Evolutionary conservation across 1,140 invertebrate species (phyloP), one percentile per base, ranked within the genome.

Genomic region (Episyrphus balteatus): DNA sequence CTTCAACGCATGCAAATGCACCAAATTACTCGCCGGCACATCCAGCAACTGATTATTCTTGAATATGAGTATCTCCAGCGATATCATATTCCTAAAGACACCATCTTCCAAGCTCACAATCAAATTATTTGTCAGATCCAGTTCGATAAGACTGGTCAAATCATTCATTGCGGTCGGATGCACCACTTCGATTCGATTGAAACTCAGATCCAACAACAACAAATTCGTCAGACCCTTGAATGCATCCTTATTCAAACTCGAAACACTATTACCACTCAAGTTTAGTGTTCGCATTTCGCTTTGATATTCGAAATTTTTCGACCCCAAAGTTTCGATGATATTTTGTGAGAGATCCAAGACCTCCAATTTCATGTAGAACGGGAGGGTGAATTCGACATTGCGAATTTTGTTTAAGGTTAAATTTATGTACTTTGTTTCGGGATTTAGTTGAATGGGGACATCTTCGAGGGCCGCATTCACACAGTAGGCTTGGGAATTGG

Each of bases 361-460:
- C 55, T 80, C 76, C 21, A 92, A 72, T 52, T 83, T 81, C n/a
- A 81, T 78, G 69, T 91, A 89, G 66, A 89, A 84, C 13, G 73
- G 74, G 53, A 89, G 77, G 2, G 83, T 80, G 56, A 81, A 83
- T 41, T 81, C 77, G 2, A 89, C 70, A 54, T 77, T 81, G 54
- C 73, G 72, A 53, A 88, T 85, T 38, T 78, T 74, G 61, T 89
- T 89, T 52, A 77, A 74, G 1, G 82, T 83, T 31, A 89, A 75
- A 57, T 86, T 84, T 57, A 89, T 81, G 59, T 81, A 78, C 18
- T 76, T 77, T 30, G 86, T 76, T 59, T 86, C 83, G n/a, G 85
- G 86, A 62, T 92, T 91, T 52, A 92, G 74, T 58, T 89, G 86
- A 49, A 90, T 88, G 31, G 88, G 88, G 30, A 91, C 83, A 52